These are phyloP conservation scores for Centropus unirufus DNA, from an alignment of 2,113 vertebrate species.

Conservation along the genomic window DNA sequence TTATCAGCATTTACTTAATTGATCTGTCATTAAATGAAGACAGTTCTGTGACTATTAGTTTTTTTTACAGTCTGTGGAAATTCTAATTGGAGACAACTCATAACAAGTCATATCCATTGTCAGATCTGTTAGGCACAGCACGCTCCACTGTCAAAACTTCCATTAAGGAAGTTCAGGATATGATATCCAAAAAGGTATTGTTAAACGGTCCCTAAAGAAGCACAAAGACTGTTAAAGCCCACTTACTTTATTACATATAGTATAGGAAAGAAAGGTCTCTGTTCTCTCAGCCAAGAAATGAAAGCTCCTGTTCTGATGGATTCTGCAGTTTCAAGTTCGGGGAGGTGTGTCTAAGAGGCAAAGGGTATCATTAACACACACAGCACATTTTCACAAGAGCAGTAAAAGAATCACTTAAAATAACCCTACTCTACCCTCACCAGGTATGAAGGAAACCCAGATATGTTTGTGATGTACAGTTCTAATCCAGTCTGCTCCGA, in stretches of 20 bases:
- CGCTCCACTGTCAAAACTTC: neutral
- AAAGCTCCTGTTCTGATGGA: slow-evolving; percentile 88
- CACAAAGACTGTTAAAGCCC: neutral
- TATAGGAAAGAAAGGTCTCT: slow-evolving; percentile 90
- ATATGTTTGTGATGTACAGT: accelerated
- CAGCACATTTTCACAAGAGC: neutral
- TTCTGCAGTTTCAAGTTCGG: slow-evolving; percentile 92
- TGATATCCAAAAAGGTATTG: neutral
- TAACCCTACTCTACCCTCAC: neutral
- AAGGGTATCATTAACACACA: neutral
- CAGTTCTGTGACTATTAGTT: neutral
- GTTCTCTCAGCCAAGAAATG: slow-evolving; percentile 91
- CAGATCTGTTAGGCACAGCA: neutral
- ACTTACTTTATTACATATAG: slow-evolving; percentile 92
- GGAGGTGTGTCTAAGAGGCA: slow-evolving; percentile 84
- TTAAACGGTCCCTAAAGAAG: neutral
- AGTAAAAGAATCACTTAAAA: neutral
- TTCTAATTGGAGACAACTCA: neutral
- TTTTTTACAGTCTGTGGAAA: neutral
- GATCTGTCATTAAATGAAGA: neutral
- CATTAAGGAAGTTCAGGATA: neutral
- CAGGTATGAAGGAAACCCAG: neutral
- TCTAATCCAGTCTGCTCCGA: neutral
- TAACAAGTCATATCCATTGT: neutral
- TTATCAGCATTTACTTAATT: neutral